These are phyloP conservation scores for Macroramphosus scolopax DNA, from an alignment of 2,797 vertebrate genomes.

Conservation along the genomic window DNA sequence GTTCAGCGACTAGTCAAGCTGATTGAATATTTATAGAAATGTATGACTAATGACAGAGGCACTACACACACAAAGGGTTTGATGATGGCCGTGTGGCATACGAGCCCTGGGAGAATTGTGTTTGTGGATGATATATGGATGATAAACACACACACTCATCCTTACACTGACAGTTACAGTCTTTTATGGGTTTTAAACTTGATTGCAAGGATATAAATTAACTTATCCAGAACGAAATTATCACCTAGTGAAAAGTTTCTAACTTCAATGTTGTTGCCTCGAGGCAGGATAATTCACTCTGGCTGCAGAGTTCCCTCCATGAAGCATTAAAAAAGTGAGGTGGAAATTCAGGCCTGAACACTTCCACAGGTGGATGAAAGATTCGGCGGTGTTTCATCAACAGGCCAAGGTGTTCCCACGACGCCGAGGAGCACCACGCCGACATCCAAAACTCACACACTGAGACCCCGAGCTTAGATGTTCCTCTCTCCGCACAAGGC, in stretches of 20 bases:
- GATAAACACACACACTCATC: conserved; percentile 30
- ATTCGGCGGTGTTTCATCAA: conserved; percentile 52
- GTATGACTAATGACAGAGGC: conserved; percentile 72
- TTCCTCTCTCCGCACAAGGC: conserved; percentile 44
- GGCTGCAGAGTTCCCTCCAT: conserved; percentile 51
- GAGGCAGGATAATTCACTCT: conserved; percentile 60
- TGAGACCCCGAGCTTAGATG: conserved; percentile 50
- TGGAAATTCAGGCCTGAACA: conserved; percentile 16
- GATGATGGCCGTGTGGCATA: conserved; percentile 67
- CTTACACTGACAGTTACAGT: conserved; percentile 30
- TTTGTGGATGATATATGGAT: conserved; percentile 37
- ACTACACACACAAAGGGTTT: conserved; percentile 54
- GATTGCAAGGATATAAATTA: conserved; percentile 58
- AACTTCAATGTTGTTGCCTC: conserved; percentile 52
- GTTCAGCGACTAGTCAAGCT: conserved; percentile 60
- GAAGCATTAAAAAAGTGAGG: conserved; percentile 50
- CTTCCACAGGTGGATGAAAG: conserved; percentile 46
- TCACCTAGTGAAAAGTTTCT: conserved; percentile 47
- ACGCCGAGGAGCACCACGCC: conserved; percentile 45
- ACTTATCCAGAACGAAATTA: conserved; percentile 51
- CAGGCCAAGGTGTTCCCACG: conserved; percentile 37
- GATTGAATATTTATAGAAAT: conserved; percentile 77
- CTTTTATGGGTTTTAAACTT: conserved; percentile 61
- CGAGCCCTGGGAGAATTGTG: no score
- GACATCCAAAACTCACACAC: conserved; percentile 43